Evolutionary conservation across 2,888 invertebrate genomes (phyloP).

Genomic region (Dexiosoma caninum): DNA sequence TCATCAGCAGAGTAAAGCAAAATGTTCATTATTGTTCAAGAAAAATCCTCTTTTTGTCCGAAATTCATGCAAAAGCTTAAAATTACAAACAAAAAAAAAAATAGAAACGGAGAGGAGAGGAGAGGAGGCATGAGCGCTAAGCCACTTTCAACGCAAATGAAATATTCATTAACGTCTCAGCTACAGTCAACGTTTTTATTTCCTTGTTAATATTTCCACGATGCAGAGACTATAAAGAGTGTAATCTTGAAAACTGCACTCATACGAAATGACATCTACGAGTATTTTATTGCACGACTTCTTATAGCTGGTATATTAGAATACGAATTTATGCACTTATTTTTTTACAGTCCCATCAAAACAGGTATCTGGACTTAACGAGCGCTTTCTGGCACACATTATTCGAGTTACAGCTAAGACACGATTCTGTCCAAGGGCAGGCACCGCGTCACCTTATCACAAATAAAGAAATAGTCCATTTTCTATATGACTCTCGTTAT

Average conservation of each 20-base stretch:
- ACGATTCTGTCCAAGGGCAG: too few relatives aligned
- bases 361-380: too few relatives aligned
- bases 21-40: constrained; percentile 54
- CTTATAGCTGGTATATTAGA: too few relatives aligned
- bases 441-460: too few relatives aligned
- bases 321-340: too few relatives aligned
- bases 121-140: constrained; percentile 60
- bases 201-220: constrained; percentile 11
- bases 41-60: constrained; percentile 61
- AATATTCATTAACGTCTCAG: constrained; percentile 72
- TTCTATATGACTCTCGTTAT: too few relatives aligned
- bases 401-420: too few relatives aligned
- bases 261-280: too few relatives aligned
- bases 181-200: constrained; percentile 32
- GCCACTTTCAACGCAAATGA: constrained; percentile 68
- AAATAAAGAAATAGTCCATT: too few relatives aligned
- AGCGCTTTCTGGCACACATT: too few relatives aligned
- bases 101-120: background rate
- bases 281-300: too few relatives aligned
- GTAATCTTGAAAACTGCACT: background rate
- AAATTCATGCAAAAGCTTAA: constrained; percentile 56
- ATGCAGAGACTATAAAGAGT: background rate
- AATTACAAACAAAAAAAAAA: constrained; percentile 11
- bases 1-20: constrained; percentile 25
- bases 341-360: too few relatives aligned